These are phyloP conservation scores for Pontoporia blainvillei DNA, from an alignment of 2,113 vertebrate genomes.

Conservation along the genomic window DNA sequence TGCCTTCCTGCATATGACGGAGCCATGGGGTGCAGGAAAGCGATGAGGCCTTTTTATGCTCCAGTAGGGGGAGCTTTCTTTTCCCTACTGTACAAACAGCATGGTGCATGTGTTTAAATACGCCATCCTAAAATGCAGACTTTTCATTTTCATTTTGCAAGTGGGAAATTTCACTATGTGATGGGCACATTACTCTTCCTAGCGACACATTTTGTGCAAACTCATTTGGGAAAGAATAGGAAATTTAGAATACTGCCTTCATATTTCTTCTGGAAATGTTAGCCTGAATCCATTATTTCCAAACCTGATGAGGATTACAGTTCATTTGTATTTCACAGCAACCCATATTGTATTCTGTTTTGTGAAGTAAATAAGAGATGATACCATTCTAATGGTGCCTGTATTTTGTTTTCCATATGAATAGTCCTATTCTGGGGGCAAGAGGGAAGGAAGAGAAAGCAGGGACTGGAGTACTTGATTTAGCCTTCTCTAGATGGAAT, in stretches of 20 bases:
- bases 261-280: conserved; percentile 78
- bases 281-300: conserved; percentile 77
- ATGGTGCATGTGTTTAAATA: conserved; percentile 73
- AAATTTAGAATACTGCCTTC: conserved; percentile 79
- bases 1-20: conserved; percentile 51
- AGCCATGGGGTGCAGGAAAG: conserved; percentile 59
- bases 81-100: conserved; percentile 70
- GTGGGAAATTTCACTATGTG: conserved; percentile 77
- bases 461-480: conserved; percentile 48
- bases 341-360: conserved; percentile 75
- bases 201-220: conserved; percentile 77
- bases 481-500: conserved; percentile 62
- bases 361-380: conserved; percentile 78
- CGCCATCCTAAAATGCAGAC: conserved; percentile 75
- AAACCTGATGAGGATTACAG: conserved; percentile 79
- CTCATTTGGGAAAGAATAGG: conserved; percentile 79
- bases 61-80: conserved; percentile 78
- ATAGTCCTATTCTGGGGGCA: conserved; percentile 63
- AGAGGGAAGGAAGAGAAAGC: conserved; percentile 41
- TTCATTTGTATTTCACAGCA: conserved; percentile 78
- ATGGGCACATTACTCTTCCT: conserved; percentile 78
- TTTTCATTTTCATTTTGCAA: conserved; percentile 79
- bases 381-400: conserved; percentile 63
- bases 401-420: conserved; percentile 66
- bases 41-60: conserved; percentile 64